A percentile compares a stretch with the other conserved stretches of the same genome.
Evolutionary conservation across 2,888 invertebrate genomes (phyloP).

Genomic region (Smittia sp.): DNA sequence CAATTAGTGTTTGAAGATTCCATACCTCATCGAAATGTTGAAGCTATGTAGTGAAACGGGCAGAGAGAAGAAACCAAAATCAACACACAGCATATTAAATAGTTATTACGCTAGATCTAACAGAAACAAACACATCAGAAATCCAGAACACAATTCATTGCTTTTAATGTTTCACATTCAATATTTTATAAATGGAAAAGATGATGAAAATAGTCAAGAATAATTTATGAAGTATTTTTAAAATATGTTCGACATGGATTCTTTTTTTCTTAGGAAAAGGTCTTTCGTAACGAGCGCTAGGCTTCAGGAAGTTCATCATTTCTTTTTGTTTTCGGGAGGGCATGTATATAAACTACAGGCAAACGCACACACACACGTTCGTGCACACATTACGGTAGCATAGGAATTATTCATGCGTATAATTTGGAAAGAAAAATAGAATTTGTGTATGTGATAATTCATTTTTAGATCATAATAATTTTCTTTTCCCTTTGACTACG

Average conservation of each 20-base stretch:
- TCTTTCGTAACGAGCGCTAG: not conserved
- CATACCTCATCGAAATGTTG: slow-evolving; percentile 25
- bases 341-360: slow-evolving; percentile 23
- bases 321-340: slow-evolving; percentile 24
- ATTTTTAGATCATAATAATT: slow-evolving; percentile 5
- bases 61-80: slow-evolving; percentile 3
- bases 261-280: not conserved
- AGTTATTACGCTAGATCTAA: slow-evolving; percentile 20
- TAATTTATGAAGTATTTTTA: slow-evolving; percentile 25
- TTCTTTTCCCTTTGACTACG: not conserved
- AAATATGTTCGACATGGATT: not conserved
- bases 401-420: slow-evolving; percentile 21
- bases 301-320: slow-evolving; percentile 36
- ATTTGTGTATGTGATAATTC: slow-evolving; percentile 37
- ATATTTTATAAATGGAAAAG: slow-evolving; percentile 35
- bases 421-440: slow-evolving; percentile 7
- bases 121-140: slow-evolving; percentile 1
- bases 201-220: slow-evolving; percentile 38
- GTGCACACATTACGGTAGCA: not conserved
- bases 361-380: not conserved
- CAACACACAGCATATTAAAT: slow-evolving; percentile 14
- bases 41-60: slow-evolving; percentile 4
- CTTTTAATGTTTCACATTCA: slow-evolving; percentile 37
- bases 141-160: slow-evolving; percentile 15
- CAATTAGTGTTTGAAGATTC: slow-evolving; percentile 14